phyloP scores from a whole-genome alignment of 2,888 invertebrate genomes.

The Hyposoter dolosus region DNA sequence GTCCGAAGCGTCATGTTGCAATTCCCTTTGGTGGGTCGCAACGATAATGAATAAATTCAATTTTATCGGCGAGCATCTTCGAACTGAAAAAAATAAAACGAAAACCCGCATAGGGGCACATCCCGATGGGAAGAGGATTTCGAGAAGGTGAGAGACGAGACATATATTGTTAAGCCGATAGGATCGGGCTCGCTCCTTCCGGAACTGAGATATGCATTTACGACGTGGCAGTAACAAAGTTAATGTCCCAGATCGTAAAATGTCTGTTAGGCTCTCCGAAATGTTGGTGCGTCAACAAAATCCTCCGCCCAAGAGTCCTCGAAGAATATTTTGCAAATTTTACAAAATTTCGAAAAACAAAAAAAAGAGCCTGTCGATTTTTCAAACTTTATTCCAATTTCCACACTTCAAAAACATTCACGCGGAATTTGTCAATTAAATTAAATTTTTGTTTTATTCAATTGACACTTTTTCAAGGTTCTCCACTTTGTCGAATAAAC shows the following conservation, averaged over 20 bases:
- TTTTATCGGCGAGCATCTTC: constrained; percentile 45
- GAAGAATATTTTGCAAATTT: constrained; percentile 4
- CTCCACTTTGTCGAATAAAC: background rate
- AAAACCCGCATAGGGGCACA: constrained; percentile 14
- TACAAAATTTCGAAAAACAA: constrained; percentile 3
- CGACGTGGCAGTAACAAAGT: constrained; percentile 62
- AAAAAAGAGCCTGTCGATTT: background rate
- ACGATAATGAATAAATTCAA: constrained; percentile 59
- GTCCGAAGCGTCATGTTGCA: constrained; percentile 14
- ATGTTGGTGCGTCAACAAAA: constrained; percentile 25
- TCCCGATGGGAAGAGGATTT: background rate
- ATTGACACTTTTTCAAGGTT: background rate
- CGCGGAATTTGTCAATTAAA: too few relatives aligned
- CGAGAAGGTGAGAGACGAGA: constrained; percentile 41
- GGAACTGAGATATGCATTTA: constrained; percentile 63
- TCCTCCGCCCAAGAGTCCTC: background rate
- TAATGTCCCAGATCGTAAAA: constrained; percentile 51
- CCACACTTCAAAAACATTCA: too few relatives aligned
- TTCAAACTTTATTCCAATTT: too few relatives aligned
- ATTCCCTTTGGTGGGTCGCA: background rate
- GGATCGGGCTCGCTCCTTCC: constrained; percentile 45
- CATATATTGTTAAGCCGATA: constrained; percentile 53
- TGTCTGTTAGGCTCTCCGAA: constrained; percentile 45
- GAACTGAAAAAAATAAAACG: constrained; percentile 34
- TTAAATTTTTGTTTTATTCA: too few relatives aligned